Evolutionary conservation across 2,797 vertebrate species (phyloP), one percentile per base, ranked within the genome.

Genomic region (Poeciliopsis infans): DNA sequence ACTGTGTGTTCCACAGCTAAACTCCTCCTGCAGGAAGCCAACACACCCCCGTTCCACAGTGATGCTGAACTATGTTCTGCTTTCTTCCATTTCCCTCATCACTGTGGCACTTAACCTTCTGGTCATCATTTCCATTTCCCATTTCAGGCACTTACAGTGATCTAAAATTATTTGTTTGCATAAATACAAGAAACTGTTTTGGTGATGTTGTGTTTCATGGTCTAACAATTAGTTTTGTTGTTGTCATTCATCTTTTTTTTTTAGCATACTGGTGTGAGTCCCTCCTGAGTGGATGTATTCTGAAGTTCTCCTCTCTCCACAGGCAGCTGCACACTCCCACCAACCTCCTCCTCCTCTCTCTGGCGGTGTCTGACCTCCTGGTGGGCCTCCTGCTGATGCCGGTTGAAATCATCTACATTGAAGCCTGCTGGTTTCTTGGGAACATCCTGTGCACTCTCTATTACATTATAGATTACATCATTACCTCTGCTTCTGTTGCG

Each of bases 321-420:
- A 92, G 91, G 82, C 84, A 92, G 83, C 91, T 92, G 6, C 89
- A 88, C 36, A 89, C 78, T 2, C 80, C 89, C 78, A 90, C 89
- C 79, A 91, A 92, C 85, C 61, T 89, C 74, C 70, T 92, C 43
- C 76, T 92, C 18, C 88, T 92, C 49, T 91, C 88, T 25, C 86
- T 92, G 83, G 88, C 89, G 7, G 74, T 80, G 31, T 81, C 87
- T 0, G 89, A 92, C 57, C 75, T 92, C 28, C 49, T 91, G 0
- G 86, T 91, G 5, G 89, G 91, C 16, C 28, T 92, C 25, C 8
- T 91, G 15, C 33, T 89, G 75, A 87, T 92, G 85, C 88, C 89
- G 0, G 80, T 89, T 49, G 85, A 90, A 41, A 88, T 88, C 16
- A 45, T 88, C 45, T 83, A 79, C 66, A 72, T 82, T 0, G 81